Conservation (phyloP, 2,797 vertebrate genomes). For the Sorex maritimensis region DNA sequence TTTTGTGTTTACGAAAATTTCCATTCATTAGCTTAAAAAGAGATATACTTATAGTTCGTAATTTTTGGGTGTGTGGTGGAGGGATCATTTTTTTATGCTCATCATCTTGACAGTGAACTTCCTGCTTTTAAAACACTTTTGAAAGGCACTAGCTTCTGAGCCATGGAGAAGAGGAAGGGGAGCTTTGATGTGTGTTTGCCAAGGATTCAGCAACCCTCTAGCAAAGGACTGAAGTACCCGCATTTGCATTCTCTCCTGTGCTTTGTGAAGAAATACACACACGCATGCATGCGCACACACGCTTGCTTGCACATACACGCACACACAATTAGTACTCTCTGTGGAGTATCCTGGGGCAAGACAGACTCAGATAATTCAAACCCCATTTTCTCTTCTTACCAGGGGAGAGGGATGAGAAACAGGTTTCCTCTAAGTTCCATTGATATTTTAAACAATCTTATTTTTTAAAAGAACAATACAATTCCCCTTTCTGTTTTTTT, state of each 20-base stretch:
- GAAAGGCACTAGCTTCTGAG: conserved; percentile 71
- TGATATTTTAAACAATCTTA: conserved; percentile 66
- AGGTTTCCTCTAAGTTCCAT: conserved; percentile 67
- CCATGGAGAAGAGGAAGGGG: conserved; percentile 12
- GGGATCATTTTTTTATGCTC: conserved; percentile 54
- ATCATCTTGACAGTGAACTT: conserved; percentile 70
- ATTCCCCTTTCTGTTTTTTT: conserved; percentile 39
- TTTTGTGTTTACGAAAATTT: background rate
- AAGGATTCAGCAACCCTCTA: conserved; percentile 70
- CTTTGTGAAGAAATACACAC: conserved; percentile 23
- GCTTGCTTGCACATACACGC: background rate
- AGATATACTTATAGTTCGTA: background rate
- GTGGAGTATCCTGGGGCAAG: conserved; percentile 76
- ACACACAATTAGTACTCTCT: conserved; percentile 71
- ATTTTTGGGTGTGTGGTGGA: background rate
- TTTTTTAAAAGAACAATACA: conserved; percentile 76
- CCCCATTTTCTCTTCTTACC: conserved; percentile 68
- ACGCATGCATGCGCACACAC: background rate
- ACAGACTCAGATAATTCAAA: conserved; percentile 63
- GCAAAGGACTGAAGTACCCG: conserved; percentile 69
- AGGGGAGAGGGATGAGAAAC: conserved; percentile 53
- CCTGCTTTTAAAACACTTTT: conserved; percentile 76
- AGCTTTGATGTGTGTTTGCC: conserved; percentile 83
- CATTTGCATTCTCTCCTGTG: conserved; percentile 82
- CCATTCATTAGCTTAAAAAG: background rate